Evolutionary conservation across 2,113 vertebrate genomes (phyloP).

Genomic region (Ifrita kowaldi): DNA sequence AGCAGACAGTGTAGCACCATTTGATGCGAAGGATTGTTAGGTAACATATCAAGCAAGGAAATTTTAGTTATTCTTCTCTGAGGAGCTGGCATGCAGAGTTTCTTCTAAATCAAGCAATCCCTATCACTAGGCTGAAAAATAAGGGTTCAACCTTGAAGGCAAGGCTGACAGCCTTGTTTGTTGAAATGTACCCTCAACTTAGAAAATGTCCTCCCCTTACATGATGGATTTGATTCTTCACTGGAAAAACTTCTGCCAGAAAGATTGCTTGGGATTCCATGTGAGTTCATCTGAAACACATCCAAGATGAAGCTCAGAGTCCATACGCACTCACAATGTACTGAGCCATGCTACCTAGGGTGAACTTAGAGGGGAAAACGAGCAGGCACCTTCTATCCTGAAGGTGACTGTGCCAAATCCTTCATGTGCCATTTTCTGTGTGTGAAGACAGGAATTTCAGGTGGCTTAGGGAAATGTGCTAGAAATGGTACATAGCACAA

Average conservation of each 20-base stretch:
- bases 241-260: conserved; percentile 6
- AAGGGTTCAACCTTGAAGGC: background rate
- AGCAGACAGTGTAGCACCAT: background rate
- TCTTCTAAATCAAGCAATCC: background rate
- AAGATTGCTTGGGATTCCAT: background rate
- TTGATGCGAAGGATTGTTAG: background rate
- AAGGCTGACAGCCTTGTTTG: background rate
- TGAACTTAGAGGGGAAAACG: background rate
- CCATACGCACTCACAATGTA: background rate
- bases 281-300: conserved; percentile 22
- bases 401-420: background rate
- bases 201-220: background rate
- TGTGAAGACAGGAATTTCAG: conserved; percentile 19
- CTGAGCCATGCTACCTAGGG: background rate
- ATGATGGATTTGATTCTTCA: conserved; percentile 18
- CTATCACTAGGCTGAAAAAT: background rate
- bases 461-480: background rate
- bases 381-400: background rate
- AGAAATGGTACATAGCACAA: background rate
- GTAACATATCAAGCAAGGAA: background rate
- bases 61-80: background rate
- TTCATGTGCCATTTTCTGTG: background rate
- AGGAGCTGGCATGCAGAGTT: background rate
- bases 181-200: background rate
- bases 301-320: background rate